phyloP scores from a whole-genome alignment of 2,113 vertebrate genomes.

The Saccopteryx leptura region DNA sequence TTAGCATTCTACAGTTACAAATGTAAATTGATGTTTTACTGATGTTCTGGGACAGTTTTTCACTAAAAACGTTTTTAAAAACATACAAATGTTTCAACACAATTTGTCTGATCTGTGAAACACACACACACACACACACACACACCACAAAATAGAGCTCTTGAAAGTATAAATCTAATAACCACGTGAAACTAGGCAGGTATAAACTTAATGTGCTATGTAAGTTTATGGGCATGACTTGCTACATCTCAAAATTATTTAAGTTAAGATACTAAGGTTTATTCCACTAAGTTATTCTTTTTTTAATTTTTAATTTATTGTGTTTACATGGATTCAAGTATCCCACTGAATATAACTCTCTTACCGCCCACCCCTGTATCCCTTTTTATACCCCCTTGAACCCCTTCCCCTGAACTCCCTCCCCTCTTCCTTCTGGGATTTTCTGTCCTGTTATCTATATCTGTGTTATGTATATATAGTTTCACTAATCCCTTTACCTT shows the following conservation, averaged over 20 bases:
- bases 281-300: background rate
- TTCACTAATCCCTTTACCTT: no score
- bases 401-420: no score
- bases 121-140: background rate
- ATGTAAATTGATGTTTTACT: background rate
- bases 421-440: no score
- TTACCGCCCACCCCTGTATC: no score
- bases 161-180: conserved; percentile 23
- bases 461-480: no score
- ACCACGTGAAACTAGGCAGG: background rate
- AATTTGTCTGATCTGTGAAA: background rate
- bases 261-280: background rate
- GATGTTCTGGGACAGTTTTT: background rate
- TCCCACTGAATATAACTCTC: no score
- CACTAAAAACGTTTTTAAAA: background rate
- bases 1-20: background rate
- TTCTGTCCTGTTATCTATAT: no score
- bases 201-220: background rate
- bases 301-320: no score
- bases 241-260: background rate
- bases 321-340: no score
- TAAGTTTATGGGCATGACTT: background rate
- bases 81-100: background rate
- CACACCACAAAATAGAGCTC: background rate
- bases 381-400: no score